Base-by-base conservation (phyloP, 2,888 invertebrate species). In the Cyaniris semiargus region DNA sequence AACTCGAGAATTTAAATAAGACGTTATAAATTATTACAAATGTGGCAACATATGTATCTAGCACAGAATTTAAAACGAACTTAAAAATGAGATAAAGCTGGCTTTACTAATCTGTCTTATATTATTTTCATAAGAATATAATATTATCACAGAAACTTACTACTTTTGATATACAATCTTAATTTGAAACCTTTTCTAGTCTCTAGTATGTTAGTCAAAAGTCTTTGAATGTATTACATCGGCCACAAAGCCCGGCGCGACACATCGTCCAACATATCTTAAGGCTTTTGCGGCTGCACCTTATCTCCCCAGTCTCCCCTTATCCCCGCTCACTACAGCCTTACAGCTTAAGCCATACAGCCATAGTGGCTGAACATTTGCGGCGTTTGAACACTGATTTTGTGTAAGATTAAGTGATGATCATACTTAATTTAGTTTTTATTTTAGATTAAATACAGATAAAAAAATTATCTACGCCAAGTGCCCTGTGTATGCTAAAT, bases 291-390 rank as follows among this genome's bases (percentile, higher is more conserved):
- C 27, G 27, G 66, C 66, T 15, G 66, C 27, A 27, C 66, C 66
- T 66, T 66, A 66, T 66, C 66, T 66, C 66, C 60, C 15, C 66
- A 13, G 27, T 15, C 27, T 66, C 66, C 66, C 60, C 27, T 66
- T 15, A 31, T 27, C 66, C 66, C 31, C 21, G 66, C 66, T 66
- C 27, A 66, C 18, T 27, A 66, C 18, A 60, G 23, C 58, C 58
- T 60, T 10, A 53, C 18, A 53, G 53, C 58, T 58, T 58, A 21
- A 10, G 18, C 21, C 58, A 8, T 18, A n/a, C 1, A 58, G 8
- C 58, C 8, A 8, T 58, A 58, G 21, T 58, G 10, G 8, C 21
- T 58, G 10, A 58, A 58, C 58, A 58, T 58, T 58, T 53, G 53
- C 18, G 53, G 53, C 15, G 58, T 58, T 58, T 58, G 58, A 58